phyloP scores from a whole-genome alignment of 2,113 vertebrate species.

The Ameiurus melas region DNA sequence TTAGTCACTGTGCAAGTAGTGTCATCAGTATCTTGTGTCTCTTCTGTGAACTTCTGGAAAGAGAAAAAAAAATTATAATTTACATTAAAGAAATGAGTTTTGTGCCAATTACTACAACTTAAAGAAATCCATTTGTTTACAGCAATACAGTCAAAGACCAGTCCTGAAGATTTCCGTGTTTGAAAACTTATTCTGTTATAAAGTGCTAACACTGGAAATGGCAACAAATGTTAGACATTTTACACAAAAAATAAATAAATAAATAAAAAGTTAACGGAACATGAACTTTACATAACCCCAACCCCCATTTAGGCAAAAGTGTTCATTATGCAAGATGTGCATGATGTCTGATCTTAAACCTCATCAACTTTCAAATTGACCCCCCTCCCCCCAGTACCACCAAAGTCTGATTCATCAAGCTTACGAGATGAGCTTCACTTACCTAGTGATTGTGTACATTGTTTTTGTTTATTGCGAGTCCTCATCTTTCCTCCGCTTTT shows the following conservation, averaged over 20 bases:
- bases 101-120: too few relatives aligned
- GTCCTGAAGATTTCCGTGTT: too few relatives aligned
- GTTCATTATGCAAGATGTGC: background rate
- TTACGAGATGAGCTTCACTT: background rate
- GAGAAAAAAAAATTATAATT: too few relatives aligned
- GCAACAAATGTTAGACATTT: background rate
- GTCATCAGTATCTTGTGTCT: conserved; percentile 70
- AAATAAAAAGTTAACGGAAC: too few relatives aligned
- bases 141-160: background rate
- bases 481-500: conserved; percentile 58
- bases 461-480: conserved; percentile 62
- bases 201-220: background rate
- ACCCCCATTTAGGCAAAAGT: too few relatives aligned
- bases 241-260: too few relatives aligned
- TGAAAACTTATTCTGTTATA: too few relatives aligned
- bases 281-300: too few relatives aligned
- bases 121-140: too few relatives aligned
- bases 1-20: conserved; percentile 60
- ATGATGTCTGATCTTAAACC: background rate
- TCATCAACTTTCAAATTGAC: background rate
- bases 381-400: background rate
- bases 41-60: conserved; percentile 64
- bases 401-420: background rate
- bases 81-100: too few relatives aligned
- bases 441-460: conserved; percentile 47